Conservation (phyloP, 2,888 invertebrate genomes). For the Gari tellinella region DNA sequence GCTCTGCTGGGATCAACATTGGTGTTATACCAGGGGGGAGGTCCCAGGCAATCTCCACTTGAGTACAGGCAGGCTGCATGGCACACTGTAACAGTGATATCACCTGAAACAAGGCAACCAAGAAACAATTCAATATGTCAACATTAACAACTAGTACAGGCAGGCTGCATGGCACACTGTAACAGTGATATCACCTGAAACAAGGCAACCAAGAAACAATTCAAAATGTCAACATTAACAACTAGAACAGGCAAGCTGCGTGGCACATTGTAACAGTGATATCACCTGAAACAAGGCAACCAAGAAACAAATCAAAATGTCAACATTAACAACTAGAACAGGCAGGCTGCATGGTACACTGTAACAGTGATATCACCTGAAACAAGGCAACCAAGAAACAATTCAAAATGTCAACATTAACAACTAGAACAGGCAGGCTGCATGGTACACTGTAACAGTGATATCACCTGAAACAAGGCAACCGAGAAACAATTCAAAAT, state of each 20-base stretch:
- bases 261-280: slow-evolving; percentile 58
- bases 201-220: no score
- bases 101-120: slow-evolving; percentile 48
- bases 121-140: no score
- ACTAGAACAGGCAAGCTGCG: slow-evolving; percentile 58
- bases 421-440: no score
- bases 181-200: slow-evolving; percentile 58
- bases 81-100: slow-evolving; percentile 60
- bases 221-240: no score
- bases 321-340: no score
- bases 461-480: no score
- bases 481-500: no score
- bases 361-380: slow-evolving; percentile 59
- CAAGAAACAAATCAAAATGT: no score
- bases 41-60: slow-evolving; percentile 45
- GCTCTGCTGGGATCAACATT: slow-evolving; percentile 33
- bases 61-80: slow-evolving; percentile 57
- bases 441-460: no score
- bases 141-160: no score
- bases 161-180: slow-evolving; percentile 64
- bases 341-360: slow-evolving; percentile 63
- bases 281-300: slow-evolving; percentile 53
- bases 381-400: no score
- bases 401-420: no score
- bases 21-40: slow-evolving; percentile 47